A percentile compares a stretch with the other conserved stretches of the same genome.
Conservation (phyloP, 2,888 invertebrate genomes). For the Dorcus hopei region DNA sequence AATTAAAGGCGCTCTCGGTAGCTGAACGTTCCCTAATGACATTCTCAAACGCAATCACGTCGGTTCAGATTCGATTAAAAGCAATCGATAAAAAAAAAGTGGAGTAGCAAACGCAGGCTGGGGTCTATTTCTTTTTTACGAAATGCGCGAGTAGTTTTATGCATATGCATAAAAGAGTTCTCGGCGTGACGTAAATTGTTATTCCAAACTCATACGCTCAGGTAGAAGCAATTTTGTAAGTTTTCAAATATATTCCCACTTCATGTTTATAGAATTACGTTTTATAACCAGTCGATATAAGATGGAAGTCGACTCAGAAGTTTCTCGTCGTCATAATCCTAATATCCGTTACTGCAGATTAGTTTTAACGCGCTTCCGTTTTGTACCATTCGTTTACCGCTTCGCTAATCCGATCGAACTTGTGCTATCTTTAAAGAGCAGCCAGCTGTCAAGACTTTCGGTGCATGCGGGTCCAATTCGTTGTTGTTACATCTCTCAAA, state of each 20-base stretch:
- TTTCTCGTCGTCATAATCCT: background rate
- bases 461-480: too few species aligned
- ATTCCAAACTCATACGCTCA: too few species aligned
- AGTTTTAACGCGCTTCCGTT: conserved; percentile 11
- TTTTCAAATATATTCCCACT: too few species aligned
- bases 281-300: background rate
- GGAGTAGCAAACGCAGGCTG: background rate
- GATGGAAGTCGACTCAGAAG: background rate
- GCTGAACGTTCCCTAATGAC: background rate
- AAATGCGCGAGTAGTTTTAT: too few species aligned
- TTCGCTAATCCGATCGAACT: conserved; percentile 8
- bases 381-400: conserved; percentile 12
- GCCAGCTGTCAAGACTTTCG: conserved; percentile 6
- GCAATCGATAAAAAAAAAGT: background rate
- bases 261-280: too few species aligned
- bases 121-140: too few species aligned
- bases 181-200: too few species aligned
- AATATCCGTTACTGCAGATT: conserved; percentile 11
- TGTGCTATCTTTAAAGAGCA: conserved; percentile 2
- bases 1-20: background rate
- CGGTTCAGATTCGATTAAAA: conserved; percentile 1
- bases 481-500: too few species aligned
- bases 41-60: conserved; percentile 1
- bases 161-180: too few species aligned
- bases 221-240: too few species aligned